Evolutionary conservation across 1,140 invertebrate species (phyloP).

Genomic region (Eupristina koningsbergeri): DNA sequence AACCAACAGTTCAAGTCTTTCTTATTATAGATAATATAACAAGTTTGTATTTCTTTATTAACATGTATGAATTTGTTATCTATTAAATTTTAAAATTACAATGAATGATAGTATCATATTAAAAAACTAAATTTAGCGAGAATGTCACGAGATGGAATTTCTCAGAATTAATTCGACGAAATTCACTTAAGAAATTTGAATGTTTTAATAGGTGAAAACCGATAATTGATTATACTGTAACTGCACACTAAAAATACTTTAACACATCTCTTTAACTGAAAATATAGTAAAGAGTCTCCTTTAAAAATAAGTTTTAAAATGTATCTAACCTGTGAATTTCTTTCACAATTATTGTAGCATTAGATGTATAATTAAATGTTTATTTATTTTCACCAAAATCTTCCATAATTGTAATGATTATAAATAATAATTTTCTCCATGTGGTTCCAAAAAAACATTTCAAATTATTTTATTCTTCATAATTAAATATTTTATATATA

Average conservation of each 20-base stretch:
- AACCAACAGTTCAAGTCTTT: background rate
- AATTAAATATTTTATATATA: too few relatives aligned
- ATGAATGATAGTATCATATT: background rate
- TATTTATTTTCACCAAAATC: too few relatives aligned
- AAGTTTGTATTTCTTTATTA: background rate
- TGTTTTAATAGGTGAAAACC: conserved; percentile 1
- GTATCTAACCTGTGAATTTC: background rate
- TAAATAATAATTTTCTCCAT: too few relatives aligned
- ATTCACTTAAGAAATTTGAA: background rate
- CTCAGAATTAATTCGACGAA: background rate
- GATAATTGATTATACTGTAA: background rate
- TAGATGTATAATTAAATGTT: too few relatives aligned
- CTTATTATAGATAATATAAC: background rate
- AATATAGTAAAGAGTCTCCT: background rate
- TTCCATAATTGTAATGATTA: too few relatives aligned
- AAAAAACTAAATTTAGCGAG: background rate
- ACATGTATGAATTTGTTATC: background rate
- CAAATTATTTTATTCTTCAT: too few relatives aligned
- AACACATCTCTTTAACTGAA: conserved; percentile 27
- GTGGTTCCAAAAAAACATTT: too few relatives aligned
- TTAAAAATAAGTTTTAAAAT: background rate
- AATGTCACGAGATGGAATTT: background rate
- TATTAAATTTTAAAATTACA: conserved; percentile 10
- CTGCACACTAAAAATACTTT: conserved; percentile 22
- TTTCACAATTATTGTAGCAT: background rate